These are phyloP conservation scores for Invenusta paracnida DNA, from an alignment of 2,888 invertebrate species.

Conservation along the genomic window DNA sequence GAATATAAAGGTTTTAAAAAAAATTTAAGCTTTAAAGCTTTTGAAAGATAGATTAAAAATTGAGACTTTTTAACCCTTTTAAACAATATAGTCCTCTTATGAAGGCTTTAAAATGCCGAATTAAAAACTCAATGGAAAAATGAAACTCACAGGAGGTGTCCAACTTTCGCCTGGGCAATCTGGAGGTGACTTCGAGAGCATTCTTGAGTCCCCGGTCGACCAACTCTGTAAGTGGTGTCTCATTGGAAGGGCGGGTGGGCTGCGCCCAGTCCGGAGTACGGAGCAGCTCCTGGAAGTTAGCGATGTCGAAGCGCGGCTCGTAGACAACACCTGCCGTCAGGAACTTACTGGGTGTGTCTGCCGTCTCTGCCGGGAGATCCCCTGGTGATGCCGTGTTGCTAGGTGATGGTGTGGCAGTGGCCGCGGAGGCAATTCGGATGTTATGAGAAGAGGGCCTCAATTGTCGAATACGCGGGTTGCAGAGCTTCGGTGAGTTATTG, in stretches of 20 bases:
- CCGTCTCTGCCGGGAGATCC: constrained; percentile 19
- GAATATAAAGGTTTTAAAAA: no score
- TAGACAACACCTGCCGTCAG: constrained; percentile 44
- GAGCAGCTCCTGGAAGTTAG: not conserved
- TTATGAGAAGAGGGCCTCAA: no score
- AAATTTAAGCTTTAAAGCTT: no score
- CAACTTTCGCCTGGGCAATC: not conserved
- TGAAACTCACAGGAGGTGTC: constrained; percentile 13
- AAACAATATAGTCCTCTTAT: no score
- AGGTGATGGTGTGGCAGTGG: not conserved
- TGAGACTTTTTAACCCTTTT: no score
- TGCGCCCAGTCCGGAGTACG: not conserved
- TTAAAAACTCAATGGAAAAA: no score
- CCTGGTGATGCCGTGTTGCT: not conserved
- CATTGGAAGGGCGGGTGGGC: not conserved
- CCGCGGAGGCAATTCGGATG: not conserved
- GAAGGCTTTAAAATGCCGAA: no score
- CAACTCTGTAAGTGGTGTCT: not conserved
- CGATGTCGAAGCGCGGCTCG: constrained; percentile 6
- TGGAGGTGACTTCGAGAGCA: not conserved
- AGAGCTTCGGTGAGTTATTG: not conserved
- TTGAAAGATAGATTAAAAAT: no score
- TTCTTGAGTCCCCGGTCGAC: not conserved
- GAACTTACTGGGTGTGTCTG: constrained; percentile 54
- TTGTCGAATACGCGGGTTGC: not conserved